phyloP scores from a whole-genome alignment of 2,113 vertebrate genomes.

The Tychaedon coryphoeus region DNA sequence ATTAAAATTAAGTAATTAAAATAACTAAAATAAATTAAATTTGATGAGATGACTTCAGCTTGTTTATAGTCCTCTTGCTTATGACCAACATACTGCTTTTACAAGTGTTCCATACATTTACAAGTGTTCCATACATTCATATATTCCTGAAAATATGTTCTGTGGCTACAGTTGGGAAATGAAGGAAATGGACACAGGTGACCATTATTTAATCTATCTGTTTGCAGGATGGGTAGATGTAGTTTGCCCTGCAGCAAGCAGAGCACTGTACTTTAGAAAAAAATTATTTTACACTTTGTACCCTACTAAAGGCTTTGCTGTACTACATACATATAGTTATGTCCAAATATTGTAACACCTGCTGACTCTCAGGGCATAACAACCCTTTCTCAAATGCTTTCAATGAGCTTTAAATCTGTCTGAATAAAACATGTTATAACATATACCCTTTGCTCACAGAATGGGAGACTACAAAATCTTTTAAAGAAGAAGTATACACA shows the following conservation, averaged over 20 bases:
- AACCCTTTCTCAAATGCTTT: not conserved
- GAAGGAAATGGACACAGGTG: not conserved
- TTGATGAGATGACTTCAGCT: not conserved
- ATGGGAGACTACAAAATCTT: not conserved
- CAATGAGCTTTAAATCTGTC: not conserved
- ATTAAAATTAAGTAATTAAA: not conserved
- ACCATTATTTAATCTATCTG: not conserved
- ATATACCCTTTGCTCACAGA: not conserved
- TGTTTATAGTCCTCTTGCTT: not conserved
- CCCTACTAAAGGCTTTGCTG: not conserved
- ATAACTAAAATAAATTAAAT: not conserved
- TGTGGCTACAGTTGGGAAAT: not conserved
- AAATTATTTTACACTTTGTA: not conserved
- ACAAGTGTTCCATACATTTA: not conserved
- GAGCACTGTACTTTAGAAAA: not conserved
- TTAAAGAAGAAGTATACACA: not conserved
- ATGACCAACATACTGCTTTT: not conserved
- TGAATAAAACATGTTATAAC: slow-evolving; percentile 21
- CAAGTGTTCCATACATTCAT: not conserved
- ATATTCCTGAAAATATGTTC: not conserved
- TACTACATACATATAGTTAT: not conserved
- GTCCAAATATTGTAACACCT: not conserved
- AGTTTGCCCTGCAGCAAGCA: not conserved
- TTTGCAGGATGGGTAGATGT: not conserved
- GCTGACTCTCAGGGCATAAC: not conserved